phyloP scores from a whole-genome alignment of 1,140 invertebrate genomes.

The Procambarus virginalis region DNA sequence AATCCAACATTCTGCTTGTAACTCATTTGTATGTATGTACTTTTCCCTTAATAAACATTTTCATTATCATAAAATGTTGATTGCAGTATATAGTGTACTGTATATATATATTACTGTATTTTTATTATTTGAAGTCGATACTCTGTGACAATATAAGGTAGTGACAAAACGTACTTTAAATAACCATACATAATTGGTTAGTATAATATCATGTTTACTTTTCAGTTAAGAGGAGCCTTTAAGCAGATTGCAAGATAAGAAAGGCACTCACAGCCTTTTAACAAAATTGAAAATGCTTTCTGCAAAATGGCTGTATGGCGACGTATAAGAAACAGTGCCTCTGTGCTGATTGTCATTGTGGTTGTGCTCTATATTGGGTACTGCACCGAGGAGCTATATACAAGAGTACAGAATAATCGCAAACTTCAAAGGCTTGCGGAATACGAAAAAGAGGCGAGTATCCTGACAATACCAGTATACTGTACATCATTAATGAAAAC shows the following conservation, averaged over 20 bases:
- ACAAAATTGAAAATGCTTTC: conserved; percentile 5
- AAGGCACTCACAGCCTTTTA: not conserved
- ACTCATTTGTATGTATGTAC: no score
- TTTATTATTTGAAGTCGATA: no score
- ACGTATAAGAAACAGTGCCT: conserved; percentile 13
- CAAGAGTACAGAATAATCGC: conserved; percentile 16
- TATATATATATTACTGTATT: no score
- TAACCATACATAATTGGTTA: no score
- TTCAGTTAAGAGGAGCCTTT: not conserved
- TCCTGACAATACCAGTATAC: not conserved
- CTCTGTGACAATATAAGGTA: no score
- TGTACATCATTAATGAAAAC: not conserved
- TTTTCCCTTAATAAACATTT: no score
- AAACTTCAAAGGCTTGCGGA: conserved; percentile 19
- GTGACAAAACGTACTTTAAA: no score
- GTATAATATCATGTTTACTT: no score
- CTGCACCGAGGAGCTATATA: conserved; percentile 28
- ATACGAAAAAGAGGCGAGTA: conserved; percentile 36
- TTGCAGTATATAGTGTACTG: no score
- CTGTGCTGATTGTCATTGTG: not conserved
- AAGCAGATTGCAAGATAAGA: not conserved
- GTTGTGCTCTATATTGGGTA: conserved; percentile 26
- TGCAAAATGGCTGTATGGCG: conserved; percentile 28
- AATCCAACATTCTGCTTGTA: no score
- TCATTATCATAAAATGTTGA: no score